Base-by-base conservation (phyloP, 2,113 vertebrate genomes). In the Formicarius rufipectus region DNA sequence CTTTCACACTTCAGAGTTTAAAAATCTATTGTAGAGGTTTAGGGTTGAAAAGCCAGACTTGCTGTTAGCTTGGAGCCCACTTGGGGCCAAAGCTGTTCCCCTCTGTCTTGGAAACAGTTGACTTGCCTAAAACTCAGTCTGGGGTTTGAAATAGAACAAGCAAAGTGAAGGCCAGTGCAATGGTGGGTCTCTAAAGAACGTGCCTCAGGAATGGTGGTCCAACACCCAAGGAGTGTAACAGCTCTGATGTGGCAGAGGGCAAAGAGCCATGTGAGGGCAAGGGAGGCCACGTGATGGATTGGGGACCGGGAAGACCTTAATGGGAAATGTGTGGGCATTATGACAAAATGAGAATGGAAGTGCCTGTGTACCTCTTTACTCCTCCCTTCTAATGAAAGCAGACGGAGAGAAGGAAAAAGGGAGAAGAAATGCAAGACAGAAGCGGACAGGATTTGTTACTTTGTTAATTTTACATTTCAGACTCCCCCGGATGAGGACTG, bases 141-240 rank as follows among this genome's bases (percentile, higher is more conserved):
- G 22, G 22, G 30, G 3, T 21, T 35, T 63, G 30, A 83, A 30
- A 14, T 12, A 53, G 17, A 37, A 33, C 21, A 10, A 52, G 33
- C 28, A 84, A 58, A 45, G 25, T 12, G 55, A 28, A 9, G 16
- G 37, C 12, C 33, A 40, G 37, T 7, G 18, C 20, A 27, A 23
- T 0, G 0, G 17, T 31, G 42, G 27, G 23, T 49, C 20, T 79
- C 53, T 30, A 33, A 25, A 63, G 17, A 12, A 13, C 5, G 2
- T 71, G 33, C 24, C 37, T 12, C 23, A n/a, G 58, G 15, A 66
- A 14, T 1, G 1, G 5, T 17, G 19, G 37, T 37, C 45, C n/a
- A 52, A 8, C 33, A 53, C 8, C 31, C 30, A 27, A 84, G n/a
- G 11, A 72, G 31, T 1, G 0, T 42, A 47, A 27, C 45, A n/a